Conservation (phyloP, 2,888 invertebrate genomes). For the Mythimna loreyi region DNA sequence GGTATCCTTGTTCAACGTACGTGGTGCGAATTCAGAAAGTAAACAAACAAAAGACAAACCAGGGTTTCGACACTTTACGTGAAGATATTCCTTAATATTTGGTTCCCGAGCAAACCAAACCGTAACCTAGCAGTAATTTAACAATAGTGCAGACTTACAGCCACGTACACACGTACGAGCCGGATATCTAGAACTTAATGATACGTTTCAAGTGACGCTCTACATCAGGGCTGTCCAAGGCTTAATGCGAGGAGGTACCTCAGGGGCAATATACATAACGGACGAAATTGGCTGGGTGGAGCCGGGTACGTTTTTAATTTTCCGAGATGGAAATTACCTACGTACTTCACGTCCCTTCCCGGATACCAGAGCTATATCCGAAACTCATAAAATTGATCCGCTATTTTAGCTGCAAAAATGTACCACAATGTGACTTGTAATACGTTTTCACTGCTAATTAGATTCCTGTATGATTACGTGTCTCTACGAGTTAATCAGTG, state of each 20-base stretch:
- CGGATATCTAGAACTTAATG: conserved; percentile 25
- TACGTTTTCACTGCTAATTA: conserved; percentile 22
- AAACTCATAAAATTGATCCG: conserved; percentile 11
- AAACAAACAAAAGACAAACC: conserved; percentile 74
- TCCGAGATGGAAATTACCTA: conserved; percentile 5
- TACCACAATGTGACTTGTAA: not conserved
- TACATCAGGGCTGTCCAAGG: conserved; percentile 31
- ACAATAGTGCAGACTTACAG: conserved; percentile 4
- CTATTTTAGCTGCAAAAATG: conserved; percentile 10
- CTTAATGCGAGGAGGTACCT: conserved; percentile 18
- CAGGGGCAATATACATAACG: conserved; percentile 38
- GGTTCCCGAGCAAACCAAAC: conserved; percentile 44
- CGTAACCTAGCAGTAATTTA: conserved; percentile 45
- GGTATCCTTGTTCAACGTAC: conserved; percentile 74
- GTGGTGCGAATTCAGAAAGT: conserved; percentile 74
- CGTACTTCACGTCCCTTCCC: conserved; percentile 12
- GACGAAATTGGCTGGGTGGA: conserved; percentile 15
- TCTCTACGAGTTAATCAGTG: conserved; percentile 1
- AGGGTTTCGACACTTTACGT: conserved; percentile 74
- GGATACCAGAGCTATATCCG: not conserved
- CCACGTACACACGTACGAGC: conserved; percentile 4
- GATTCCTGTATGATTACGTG: conserved; percentile 8
- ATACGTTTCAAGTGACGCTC: conserved; percentile 24
- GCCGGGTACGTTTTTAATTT: conserved; percentile 42
- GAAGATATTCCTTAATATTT: conserved; percentile 72